Evolutionary conservation across 1,140 invertebrate genomes (phyloP).

Genomic region (Drosophila nannoptera): DNA sequence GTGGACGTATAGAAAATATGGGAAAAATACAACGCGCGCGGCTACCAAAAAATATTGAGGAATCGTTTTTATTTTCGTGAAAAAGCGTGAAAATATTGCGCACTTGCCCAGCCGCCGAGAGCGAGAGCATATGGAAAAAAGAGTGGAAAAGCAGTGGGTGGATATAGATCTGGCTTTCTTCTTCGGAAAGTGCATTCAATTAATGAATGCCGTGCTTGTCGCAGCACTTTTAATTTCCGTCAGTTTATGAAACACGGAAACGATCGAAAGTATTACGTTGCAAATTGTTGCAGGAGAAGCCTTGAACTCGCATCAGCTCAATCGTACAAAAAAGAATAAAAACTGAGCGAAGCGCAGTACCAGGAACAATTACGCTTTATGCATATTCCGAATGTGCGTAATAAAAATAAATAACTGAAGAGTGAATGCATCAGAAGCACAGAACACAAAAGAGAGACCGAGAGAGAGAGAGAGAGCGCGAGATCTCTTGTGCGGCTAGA

Average conservation of each 20-base stretch:
- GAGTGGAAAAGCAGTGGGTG: constrained; percentile 26
- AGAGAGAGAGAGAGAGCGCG: neutral
- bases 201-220: constrained; percentile 31
- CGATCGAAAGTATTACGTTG: constrained; percentile 49
- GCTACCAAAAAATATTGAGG: constrained; percentile 69
- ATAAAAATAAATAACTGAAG: constrained; percentile 26
- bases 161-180: constrained; percentile 44
- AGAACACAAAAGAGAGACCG: neutral
- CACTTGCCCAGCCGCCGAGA: constrained; percentile 58
- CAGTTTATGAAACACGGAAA: constrained; percentile 64
- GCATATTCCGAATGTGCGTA: constrained; percentile 14
- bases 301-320: constrained; percentile 53
- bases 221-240: constrained; percentile 49
- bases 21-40: constrained; percentile 48
- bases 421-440: constrained; percentile 20
- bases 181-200: constrained; percentile 56
- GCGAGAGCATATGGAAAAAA: neutral
- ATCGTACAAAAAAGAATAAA: constrained; percentile 25
- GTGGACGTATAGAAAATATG: constrained; percentile 35
- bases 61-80: constrained; percentile 77
- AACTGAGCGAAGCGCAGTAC: constrained; percentile 28
- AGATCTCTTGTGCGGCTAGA: constrained; percentile 4
- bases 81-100: constrained; percentile 77
- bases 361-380: constrained; percentile 41
- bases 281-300: constrained; percentile 50